Evolutionary conservation across 64 coral and sea anemone genomes (phyloP).

Genomic region (Pachyseris speciosa): DNA sequence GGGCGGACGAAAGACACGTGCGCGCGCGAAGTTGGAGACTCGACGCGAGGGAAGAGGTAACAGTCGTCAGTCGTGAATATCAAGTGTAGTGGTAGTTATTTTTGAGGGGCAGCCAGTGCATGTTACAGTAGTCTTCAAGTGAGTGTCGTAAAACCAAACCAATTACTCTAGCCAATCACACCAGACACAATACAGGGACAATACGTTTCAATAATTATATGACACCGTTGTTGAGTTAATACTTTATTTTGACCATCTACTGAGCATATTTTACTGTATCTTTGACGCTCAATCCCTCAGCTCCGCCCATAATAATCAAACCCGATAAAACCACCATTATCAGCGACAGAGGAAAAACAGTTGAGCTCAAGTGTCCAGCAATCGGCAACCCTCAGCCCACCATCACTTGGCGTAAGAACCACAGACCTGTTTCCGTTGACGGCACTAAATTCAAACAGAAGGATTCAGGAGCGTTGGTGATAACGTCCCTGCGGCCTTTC

Average conservation of each 20-base stretch:
- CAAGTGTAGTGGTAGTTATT: too few species aligned
- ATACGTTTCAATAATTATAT: too few species aligned
- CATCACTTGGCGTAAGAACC: conserved; percentile 68
- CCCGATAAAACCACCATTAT: conserved; percentile 58
- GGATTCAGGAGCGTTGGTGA: conserved; percentile 42
- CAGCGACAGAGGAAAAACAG: conserved; percentile 19
- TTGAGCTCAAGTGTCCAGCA: conserved; percentile 54
- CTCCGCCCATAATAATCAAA: conserved; percentile 62
- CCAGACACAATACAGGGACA: background rate
- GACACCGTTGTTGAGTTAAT: too few species aligned
- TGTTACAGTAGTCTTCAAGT: background rate
- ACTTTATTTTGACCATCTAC: too few species aligned
- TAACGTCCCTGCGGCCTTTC: conserved; percentile 11
- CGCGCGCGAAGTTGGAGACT: too few species aligned
- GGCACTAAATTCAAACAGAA: conserved; percentile 31
- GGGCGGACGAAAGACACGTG: too few species aligned
- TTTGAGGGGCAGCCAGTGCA: too few species aligned
- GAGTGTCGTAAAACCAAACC: background rate
- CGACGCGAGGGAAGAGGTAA: too few species aligned
- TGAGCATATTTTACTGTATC: background rate
- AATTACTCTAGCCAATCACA: background rate
- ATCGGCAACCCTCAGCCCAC: conserved; percentile 67
- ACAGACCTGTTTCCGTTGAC: conserved; percentile 1
- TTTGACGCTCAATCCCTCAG: conserved; percentile 28
- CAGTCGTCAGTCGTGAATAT: too few species aligned